These are phyloP conservation scores for Goniozus legneri DNA, from an alignment of 1,140 invertebrate species.

Conservation along the genomic window DNA sequence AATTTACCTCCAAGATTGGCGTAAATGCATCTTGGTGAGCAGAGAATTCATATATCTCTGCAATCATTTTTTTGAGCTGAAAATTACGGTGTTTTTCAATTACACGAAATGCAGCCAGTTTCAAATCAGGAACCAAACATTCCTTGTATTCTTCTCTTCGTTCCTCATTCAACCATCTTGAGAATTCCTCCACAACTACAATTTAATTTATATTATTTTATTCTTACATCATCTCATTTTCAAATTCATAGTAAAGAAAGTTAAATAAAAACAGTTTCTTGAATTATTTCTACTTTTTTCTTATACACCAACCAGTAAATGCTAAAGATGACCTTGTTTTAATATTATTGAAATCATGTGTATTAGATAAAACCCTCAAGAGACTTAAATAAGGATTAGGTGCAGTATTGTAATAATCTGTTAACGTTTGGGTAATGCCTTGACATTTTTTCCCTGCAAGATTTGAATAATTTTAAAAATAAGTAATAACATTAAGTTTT, in stretches of 20 bases:
- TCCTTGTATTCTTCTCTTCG: conserved; percentile 37
- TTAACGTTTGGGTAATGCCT: conserved; percentile 51
- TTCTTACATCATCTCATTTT: too few relatives aligned
- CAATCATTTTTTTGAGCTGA: conserved; percentile 55
- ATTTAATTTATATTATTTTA: conserved; percentile 10
- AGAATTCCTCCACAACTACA: conserved; percentile 61
- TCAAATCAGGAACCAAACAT: conserved; percentile 54
- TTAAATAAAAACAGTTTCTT: neutral
- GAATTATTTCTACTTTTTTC: neutral
- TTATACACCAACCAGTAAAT: conserved; percentile 41
- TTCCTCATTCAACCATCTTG: conserved; percentile 46
- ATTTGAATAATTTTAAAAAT: conserved; percentile 10
- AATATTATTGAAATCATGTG: conserved; percentile 55
- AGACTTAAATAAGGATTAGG: conserved; percentile 58
- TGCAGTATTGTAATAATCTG: conserved; percentile 50
- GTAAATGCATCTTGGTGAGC: conserved; percentile 55
- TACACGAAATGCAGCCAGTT: conserved; percentile 61
- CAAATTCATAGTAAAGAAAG: too few relatives aligned
- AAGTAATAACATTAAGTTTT: conserved; percentile 4
- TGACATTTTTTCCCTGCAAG: conserved; percentile 58
- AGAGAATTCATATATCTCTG: conserved; percentile 55
- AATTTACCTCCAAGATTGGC: conserved; percentile 46
- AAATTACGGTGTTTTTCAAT: conserved; percentile 56
- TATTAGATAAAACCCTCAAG: conserved; percentile 58
- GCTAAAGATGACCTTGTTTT: conserved; percentile 58